Conservation (phyloP, 2,888 invertebrate species). For the Pandemis corylana region DNA sequence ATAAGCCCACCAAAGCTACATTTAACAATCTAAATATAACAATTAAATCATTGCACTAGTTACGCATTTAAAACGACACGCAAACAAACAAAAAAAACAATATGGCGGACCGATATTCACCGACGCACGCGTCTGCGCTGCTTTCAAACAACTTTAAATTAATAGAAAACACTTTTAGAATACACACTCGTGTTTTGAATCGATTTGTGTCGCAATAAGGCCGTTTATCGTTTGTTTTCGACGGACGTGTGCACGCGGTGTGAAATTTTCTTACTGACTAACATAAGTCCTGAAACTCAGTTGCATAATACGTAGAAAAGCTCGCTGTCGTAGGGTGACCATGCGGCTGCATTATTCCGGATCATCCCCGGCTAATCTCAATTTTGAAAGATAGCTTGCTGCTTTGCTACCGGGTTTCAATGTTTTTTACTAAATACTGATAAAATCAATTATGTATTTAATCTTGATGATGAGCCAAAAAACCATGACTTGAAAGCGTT, state of each 20-base stretch:
- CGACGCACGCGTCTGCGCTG: constrained; percentile 40
- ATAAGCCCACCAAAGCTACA: neutral
- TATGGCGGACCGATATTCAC: constrained; percentile 53
- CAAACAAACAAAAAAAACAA: constrained; percentile 61
- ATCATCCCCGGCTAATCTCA: constrained; percentile 16
- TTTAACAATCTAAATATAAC: constrained; percentile 27
- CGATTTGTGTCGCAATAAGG: constrained; percentile 43
- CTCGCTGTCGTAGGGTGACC: constrained; percentile 61
- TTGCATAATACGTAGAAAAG: constrained; percentile 83
- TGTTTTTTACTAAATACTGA: too few species aligned
- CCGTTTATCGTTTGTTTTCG: constrained; percentile 49
- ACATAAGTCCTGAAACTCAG: constrained; percentile 76
- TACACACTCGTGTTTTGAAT: constrained; percentile 12
- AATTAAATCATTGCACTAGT: constrained; percentile 30
- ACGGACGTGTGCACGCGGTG: constrained; percentile 60
- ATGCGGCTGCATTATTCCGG: constrained; percentile 51
- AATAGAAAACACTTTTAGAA: constrained; percentile 33
- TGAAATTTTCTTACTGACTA: constrained; percentile 73
- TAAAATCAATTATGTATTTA: too few species aligned
- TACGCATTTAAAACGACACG: constrained; percentile 49
- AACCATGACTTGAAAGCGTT: too few species aligned
- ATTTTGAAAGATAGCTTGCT: constrained; percentile 1
- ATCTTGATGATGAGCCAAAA: too few species aligned
- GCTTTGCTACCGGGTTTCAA: neutral
- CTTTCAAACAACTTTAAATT: constrained; percentile 32